phyloP scores from a whole-genome alignment of 2,797 vertebrate species.

The Muraenolepis orangiensis region DNA sequence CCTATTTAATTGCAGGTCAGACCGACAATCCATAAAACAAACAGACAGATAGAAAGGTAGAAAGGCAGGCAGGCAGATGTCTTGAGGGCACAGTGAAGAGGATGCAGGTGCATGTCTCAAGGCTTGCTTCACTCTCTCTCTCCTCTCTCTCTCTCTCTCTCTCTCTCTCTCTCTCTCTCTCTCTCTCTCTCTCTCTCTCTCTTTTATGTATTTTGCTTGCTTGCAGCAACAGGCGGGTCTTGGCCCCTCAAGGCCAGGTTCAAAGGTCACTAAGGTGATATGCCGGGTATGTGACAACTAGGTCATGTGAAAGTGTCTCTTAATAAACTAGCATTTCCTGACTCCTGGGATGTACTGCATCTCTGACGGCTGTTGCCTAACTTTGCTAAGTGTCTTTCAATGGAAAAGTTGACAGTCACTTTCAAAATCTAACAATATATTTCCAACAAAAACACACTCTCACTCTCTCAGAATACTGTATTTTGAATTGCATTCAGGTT shows the following conservation, averaged over 20 bases:
- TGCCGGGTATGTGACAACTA: constrained; percentile 19
- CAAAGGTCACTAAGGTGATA: constrained; percentile 44
- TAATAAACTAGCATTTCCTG: constrained; percentile 46
- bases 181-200: not conserved
- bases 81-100: not conserved
- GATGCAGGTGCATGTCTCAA: not conserved
- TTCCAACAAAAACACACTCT: not conserved
- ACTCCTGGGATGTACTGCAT: constrained; percentile 8
- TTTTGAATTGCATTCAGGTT: no score
- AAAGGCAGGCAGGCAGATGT: not conserved
- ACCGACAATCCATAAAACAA: not conserved
- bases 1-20: no score
- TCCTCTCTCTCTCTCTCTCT: no score
- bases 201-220: not conserved
- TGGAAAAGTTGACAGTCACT: not conserved
- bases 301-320: constrained; percentile 40
- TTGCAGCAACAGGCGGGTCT: constrained; percentile 42
- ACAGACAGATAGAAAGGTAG: not conserved
- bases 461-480: no score
- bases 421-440: not conserved
- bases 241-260: constrained; percentile 50
- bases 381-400: not conserved
- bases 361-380: constrained; percentile 18
- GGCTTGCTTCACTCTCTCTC: not conserved
- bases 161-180: not conserved